Base-by-base conservation (phyloP, 2,797 vertebrate genomes). In the Microcaecilia unicolor region DNA sequence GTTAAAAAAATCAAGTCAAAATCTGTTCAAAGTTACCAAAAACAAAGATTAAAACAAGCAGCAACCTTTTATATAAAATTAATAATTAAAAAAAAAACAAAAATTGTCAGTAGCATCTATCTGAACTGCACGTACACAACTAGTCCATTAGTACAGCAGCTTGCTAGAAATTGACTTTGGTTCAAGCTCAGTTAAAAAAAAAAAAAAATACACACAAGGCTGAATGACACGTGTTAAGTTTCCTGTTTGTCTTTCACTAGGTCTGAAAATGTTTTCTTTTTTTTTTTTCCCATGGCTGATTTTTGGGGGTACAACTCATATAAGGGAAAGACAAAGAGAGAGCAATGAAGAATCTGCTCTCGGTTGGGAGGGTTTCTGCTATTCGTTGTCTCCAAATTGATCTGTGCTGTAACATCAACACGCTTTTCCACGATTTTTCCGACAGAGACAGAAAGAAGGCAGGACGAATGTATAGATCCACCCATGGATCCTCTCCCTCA, bases 81-180 rank as follows among this genome's bases (percentile, higher is more conserved):
- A 80, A 78, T 61, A 71, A 73, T 61, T 63, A 61, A 61, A 47
- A n/a, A 69, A 66, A 74, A 69, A 67, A 78, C 61, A 71, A 80
- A 76, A 72, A 85, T 83, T 78, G 82, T 89, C 84, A 91, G 88
- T 87, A 88, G 88, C 80, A 89, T 84, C 81, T 80, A 85, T 76
- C 71, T 80, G 83, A 88, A 87, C 78, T 75, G 84, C 86, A 78
- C 81, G 76, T 75, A 78, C 44, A 79, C 58, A 80, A 80, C 78
- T 71, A 70, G 74, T 81, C 70, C 81, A 84, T 88, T 89, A 92
- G 90, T 92, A 95, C 91, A 90, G 90, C 91, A 92, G 86, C 90
- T 88, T 87, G 87, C 85, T 90, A 93, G 85, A 84, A 90, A 92
- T 91, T 83, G 85, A 90, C 93, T 98, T 99, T 99, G 96, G 94